phyloP scores from a whole-genome alignment of 2,888 invertebrate genomes.

The Hydropsyche betteni region DNA sequence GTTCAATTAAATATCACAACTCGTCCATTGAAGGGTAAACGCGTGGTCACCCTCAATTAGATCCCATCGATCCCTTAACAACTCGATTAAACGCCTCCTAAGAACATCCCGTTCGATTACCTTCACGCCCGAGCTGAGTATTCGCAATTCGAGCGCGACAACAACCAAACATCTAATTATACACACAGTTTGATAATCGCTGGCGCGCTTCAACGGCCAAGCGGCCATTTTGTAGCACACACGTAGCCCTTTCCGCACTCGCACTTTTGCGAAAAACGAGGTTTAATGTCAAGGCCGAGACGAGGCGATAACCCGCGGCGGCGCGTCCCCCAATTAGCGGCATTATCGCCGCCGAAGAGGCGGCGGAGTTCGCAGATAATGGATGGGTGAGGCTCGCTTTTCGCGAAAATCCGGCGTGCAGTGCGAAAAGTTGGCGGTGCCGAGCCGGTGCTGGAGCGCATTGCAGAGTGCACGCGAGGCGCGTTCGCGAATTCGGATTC shows the following conservation, averaged over 20 bases:
- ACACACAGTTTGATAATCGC: conserved; percentile 11
- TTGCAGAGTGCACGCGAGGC: conserved; percentile 53
- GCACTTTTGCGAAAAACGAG: conserved; percentile 24
- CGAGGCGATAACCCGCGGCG: conserved; percentile 24
- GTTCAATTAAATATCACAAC: too few species aligned
- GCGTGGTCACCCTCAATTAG: too few species aligned
- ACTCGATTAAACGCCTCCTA: too few species aligned
- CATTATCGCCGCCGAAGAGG: too few species aligned
- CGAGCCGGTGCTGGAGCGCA: background rate
- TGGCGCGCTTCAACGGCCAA: background rate
- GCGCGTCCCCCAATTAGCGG: too few species aligned
- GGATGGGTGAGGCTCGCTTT: background rate
- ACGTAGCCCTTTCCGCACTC: background rate
- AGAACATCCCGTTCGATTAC: too few species aligned
- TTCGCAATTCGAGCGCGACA: conserved; percentile 21
- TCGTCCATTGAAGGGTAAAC: too few species aligned
- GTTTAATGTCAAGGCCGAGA: conserved; percentile 51
- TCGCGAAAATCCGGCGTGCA: background rate
- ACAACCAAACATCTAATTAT: conserved; percentile 18
- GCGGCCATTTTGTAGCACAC: background rate
- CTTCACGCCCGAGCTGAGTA: background rate
- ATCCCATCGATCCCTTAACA: too few species aligned
- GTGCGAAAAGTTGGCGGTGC: too few species aligned
- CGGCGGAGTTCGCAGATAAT: background rate
- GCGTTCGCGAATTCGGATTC: conserved; percentile 51